Base-by-base conservation (phyloP, 2,888 invertebrate genomes). In the Cylloceria caligata region DNA sequence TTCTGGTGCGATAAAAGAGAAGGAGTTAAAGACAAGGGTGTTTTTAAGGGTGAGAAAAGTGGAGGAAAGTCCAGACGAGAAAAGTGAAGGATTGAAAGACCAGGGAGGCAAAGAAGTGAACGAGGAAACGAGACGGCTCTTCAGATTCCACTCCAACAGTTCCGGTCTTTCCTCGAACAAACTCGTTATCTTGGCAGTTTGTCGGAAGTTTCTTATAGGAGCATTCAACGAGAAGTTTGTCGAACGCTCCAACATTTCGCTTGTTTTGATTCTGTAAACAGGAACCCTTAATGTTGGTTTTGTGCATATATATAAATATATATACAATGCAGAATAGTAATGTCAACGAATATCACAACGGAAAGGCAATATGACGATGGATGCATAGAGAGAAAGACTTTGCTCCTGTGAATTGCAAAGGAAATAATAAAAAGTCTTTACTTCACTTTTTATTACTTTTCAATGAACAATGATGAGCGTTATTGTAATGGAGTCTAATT, bases 181-280 rank as follows among this genome's bases (percentile, higher is more conserved):
- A 42, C 34, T 45, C 45, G 27, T 69, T 62, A 64, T 69, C 45
- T 36, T 6, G 36, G 36, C 13, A 76, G 16, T 16, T 62, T 62
- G 47, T 34, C 60, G 34, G 16, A 16, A 19, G 19, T 69, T 68
- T 9, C 65, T 72, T 21, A 42, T 19, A n/a, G 75, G 47, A 68
- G 64, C 77, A n/a, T 47, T 64, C 45, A 52, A 47, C 64, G 68
- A 77, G 24, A 55, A 77, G 71, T 77, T 77, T 60, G 42, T 68
- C 60, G 57, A 68, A 36, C 36, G 45, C 34, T 39, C 36, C 19
- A 60, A 60, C 76, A 34, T 55, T 73, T 30, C n/a, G 47, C 36
- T 69, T 73, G 73, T 77, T 81, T 73, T 73, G 62, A 64, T 77
- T 73, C 47, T 45, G 42, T 57, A 73, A 77, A 77, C 64, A 55